Conservation (phyloP, 2,888 invertebrate genomes). For the Melikaiella ostensackeni region DNA sequence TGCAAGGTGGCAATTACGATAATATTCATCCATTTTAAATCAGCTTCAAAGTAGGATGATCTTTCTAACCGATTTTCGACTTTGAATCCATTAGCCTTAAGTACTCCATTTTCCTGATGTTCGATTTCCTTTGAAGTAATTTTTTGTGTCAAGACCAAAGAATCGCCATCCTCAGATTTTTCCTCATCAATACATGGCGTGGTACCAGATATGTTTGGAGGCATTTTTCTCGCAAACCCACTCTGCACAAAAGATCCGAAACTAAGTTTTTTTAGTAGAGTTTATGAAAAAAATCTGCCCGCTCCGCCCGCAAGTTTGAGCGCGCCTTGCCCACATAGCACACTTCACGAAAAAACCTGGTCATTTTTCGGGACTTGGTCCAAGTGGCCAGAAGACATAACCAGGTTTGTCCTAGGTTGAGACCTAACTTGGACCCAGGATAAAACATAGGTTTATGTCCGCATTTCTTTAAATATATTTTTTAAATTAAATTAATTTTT, state of each 20-base stretch:
- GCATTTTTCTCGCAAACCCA: constrained; percentile 37
- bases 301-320: too few relatives aligned
- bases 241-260: neutral
- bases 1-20: neutral
- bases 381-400: too few relatives aligned
- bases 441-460: too few relatives aligned
- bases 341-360: too few relatives aligned
- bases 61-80: neutral
- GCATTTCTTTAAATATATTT: too few relatives aligned
- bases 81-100: neutral
- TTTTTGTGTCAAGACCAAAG: neutral
- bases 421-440: too few relatives aligned
- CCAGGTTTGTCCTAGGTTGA: too few relatives aligned
- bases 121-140: neutral
- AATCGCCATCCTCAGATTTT: constrained; percentile 17
- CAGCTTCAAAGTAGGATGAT: neutral
- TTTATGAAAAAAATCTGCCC: too few relatives aligned
- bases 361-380: too few relatives aligned
- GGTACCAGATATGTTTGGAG: constrained; percentile 42
- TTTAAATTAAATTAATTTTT: too few relatives aligned
- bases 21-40: constrained; percentile 29
- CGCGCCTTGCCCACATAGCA: too few relatives aligned
- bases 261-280: neutral
- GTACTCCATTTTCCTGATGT: neutral
- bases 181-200: constrained; percentile 24